phyloP scores from a whole-genome alignment of 2,113 vertebrate species.

The Synodontis membranacea region DNA sequence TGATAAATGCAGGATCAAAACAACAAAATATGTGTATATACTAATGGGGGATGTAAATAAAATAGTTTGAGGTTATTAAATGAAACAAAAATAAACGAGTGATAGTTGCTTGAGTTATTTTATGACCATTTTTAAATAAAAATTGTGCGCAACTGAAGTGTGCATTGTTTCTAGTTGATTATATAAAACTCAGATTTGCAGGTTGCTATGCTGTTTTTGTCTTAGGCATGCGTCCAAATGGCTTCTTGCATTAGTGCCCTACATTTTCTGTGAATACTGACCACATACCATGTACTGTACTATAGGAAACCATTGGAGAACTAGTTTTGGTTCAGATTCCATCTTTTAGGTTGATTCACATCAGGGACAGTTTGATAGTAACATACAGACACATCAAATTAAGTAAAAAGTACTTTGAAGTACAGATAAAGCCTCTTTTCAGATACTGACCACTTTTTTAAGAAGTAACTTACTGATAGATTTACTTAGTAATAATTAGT shows the following conservation, averaged over 20 bases:
- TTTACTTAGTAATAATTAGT: background rate
- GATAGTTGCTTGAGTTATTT: background rate
- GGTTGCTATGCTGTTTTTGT: background rate
- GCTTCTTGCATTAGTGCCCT: background rate
- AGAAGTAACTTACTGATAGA: background rate
- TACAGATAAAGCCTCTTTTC: background rate
- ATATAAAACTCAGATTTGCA: background rate
- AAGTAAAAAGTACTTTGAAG: background rate
- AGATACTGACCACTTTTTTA: background rate
- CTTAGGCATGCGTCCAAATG: background rate
- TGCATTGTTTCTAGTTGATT: background rate
- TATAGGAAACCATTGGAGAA: background rate
- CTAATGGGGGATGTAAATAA: constrained; percentile 16
- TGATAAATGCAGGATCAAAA: constrained; percentile 22
- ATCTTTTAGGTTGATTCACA: background rate
- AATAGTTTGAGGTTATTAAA: constrained; percentile 13
- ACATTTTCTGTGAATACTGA: background rate
- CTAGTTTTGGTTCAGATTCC: background rate
- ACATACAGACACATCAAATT: no score
- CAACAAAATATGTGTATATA: constrained; percentile 16
- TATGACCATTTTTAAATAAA: background rate
- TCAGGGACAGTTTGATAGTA: no score
- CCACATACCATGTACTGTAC: background rate
- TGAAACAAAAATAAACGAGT: constrained; percentile 17
- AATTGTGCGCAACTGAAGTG: background rate